Evolutionary conservation across 2,888 invertebrate species (phyloP).

Genomic region (Macrosiphum euphorbiae): DNA sequence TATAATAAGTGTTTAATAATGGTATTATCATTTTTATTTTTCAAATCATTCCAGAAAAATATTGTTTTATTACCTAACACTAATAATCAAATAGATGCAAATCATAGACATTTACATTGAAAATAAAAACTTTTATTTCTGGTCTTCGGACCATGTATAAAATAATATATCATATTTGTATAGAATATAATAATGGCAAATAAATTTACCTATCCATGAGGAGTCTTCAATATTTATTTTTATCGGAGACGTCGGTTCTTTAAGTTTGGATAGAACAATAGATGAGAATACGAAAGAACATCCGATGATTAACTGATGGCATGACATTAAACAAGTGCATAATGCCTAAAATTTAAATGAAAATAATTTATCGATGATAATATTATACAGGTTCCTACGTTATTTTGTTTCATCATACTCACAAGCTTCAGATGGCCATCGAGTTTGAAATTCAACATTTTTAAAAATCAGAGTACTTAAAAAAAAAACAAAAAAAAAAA

Average conservation of each 20-base stretch:
- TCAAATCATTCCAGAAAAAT: not conserved
- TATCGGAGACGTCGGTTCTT: slow-evolving; percentile 20
- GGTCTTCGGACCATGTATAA: not conserved
- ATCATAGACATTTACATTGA: not conserved
- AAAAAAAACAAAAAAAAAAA: slow-evolving; percentile 12
- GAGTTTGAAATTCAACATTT: slow-evolving; percentile 4
- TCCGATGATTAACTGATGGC: slow-evolving; percentile 1
- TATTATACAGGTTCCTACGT: not conserved
- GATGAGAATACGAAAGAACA: slow-evolving; percentile 31
- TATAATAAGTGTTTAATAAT: not conserved
- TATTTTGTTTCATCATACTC: not conserved
- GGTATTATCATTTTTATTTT: not conserved
- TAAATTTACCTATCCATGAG: slow-evolving; percentile 57
- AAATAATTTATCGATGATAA: not conserved
- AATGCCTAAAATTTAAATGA: not conserved
- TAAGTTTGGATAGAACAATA: slow-evolving; percentile 41
- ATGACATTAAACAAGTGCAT: slow-evolving; percentile 25
- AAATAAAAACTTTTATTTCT: not conserved
- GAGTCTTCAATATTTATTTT: not conserved
- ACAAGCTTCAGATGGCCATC: slow-evolving; percentile 28
- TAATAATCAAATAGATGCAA: not conserved
- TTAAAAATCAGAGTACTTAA: not conserved
- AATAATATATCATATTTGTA: not conserved
- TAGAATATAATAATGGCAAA: not conserved
- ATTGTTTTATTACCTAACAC: not conserved